These are phyloP conservation scores for Andrena chrysosceles DNA, from an alignment of 2,888 invertebrate species.

Conservation along the genomic window DNA sequence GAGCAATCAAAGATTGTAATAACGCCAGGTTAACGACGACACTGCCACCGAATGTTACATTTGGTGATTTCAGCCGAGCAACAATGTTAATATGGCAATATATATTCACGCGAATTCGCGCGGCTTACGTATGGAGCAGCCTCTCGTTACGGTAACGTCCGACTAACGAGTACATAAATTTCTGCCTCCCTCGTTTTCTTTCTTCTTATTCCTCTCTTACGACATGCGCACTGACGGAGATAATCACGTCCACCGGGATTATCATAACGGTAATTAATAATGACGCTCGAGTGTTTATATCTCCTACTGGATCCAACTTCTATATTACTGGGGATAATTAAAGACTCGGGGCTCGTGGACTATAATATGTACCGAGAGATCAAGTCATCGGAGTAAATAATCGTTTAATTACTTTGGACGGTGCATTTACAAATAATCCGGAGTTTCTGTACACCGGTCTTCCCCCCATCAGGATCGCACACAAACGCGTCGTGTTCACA, in stretches of 20 bases:
- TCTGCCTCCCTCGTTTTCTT: not conserved
- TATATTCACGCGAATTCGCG: conserved; percentile 59
- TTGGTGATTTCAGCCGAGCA: conserved; percentile 54
- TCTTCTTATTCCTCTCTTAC: not conserved
- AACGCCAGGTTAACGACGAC: conserved; percentile 62
- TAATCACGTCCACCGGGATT: conserved; percentile 33
- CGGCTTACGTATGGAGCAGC: conserved; percentile 43
- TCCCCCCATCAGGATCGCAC: not conserved
- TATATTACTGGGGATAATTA: not conserved
- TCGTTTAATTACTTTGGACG: not conserved
- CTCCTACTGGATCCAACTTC: not conserved
- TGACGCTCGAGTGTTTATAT: not conserved
- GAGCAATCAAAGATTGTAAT: conserved; percentile 54
- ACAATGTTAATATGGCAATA: conserved; percentile 61
- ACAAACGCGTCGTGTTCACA: conserved; percentile 14
- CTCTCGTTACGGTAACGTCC: conserved; percentile 45
- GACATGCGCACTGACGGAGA: conserved; percentile 15
- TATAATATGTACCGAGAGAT: not conserved
- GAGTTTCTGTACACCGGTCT: conserved; percentile 9
- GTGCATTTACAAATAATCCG: conserved; percentile 1
- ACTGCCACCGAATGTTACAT: conserved; percentile 22
- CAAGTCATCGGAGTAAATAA: not conserved
- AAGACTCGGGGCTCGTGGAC: not conserved
- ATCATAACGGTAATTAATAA: conserved; percentile 42
- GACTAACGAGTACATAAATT: conserved; percentile 31